Percentiles rank a stretch among this genome's conserved stretches.
Evolutionary conservation across 2,113 vertebrate genomes (phyloP).

Genomic region (Seriola rivoliana): DNA sequence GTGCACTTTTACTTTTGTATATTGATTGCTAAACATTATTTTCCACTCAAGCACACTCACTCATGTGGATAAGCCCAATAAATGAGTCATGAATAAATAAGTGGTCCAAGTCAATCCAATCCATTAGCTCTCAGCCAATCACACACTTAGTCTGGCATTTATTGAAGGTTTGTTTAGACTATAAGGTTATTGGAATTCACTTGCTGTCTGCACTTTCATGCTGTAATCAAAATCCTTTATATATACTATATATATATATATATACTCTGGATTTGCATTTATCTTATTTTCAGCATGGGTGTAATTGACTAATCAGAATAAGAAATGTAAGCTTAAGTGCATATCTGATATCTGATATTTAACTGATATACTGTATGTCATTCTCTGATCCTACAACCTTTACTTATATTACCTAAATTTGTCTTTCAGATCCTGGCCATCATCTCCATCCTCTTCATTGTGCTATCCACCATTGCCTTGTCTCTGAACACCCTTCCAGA

Average conservation of each 20-base stretch:
- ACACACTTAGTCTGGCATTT: constrained; percentile 43
- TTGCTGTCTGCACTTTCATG: constrained; percentile 17
- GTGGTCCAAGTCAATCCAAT: constrained; percentile 50
- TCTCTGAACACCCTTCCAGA: constrained; percentile 99
- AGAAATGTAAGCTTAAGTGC: not conserved
- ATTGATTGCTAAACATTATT: constrained; percentile 49
- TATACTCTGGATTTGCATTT: not conserved
- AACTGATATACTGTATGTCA: not conserved
- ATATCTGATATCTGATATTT: not conserved
- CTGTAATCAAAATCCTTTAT: constrained; percentile 5
- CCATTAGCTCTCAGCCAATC: constrained; percentile 62
- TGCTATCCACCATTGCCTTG: constrained; percentile 98
- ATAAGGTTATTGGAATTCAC: constrained; percentile 17
- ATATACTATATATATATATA: not conserved
- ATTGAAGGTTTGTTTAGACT: constrained; percentile 38
- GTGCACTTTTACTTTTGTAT: constrained; percentile 28
- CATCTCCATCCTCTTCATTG: constrained; percentile 99
- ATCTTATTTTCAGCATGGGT: not conserved
- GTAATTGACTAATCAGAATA: not conserved
- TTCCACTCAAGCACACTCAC: constrained; percentile 54
- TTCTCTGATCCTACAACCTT: constrained; percentile 13
- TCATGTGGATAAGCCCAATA: constrained; percentile 60
- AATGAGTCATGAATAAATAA: constrained; percentile 79
- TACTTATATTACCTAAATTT: constrained; percentile 53
- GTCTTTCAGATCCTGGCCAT: constrained; percentile 96